Evolutionary conservation across 2,888 invertebrate genomes (phyloP).

Genomic region (Lysandra bellargus): DNA sequence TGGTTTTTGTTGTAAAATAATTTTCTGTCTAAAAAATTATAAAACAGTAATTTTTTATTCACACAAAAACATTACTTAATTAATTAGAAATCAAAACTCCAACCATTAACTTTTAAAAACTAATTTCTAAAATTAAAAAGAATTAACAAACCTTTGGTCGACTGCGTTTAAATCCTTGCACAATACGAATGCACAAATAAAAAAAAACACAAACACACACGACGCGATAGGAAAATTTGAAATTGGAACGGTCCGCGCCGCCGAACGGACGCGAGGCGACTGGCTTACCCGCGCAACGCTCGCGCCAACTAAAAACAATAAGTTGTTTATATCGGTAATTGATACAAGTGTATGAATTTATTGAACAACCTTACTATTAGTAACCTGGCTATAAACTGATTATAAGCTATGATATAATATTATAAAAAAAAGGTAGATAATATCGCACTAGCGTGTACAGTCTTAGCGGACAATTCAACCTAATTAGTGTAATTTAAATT

Average conservation of each 20-base stretch:
- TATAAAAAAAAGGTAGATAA: too few species aligned
- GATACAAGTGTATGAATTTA: constrained; percentile 42
- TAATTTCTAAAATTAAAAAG: constrained; percentile 37
- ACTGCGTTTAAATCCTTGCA: constrained; percentile 61
- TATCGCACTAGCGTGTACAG: too few species aligned
- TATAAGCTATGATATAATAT: neutral
- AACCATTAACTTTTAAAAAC: neutral
- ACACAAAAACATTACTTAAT: neutral
- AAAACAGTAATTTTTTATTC: neutral
- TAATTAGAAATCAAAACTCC: neutral
- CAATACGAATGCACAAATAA: constrained; percentile 53
- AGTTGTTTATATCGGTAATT: constrained; percentile 47
- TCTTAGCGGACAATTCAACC: too few species aligned
- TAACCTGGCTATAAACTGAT: neutral
- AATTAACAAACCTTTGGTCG: constrained; percentile 55
- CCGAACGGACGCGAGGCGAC: constrained; percentile 59
- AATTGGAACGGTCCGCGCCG: constrained; percentile 54
- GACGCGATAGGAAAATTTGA: constrained; percentile 39
- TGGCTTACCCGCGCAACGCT: constrained; percentile 32
- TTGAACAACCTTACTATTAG: constrained; percentile 26
- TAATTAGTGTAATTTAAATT: too few species aligned
- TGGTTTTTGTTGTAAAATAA: too few species aligned
- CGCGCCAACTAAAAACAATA: constrained; percentile 44
- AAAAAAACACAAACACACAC: constrained; percentile 56
- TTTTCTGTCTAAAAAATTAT: too few species aligned